Evolutionary conservation across 2,113 vertebrate genomes (phyloP).

Genomic region (Herpetotheres cachinnans): DNA sequence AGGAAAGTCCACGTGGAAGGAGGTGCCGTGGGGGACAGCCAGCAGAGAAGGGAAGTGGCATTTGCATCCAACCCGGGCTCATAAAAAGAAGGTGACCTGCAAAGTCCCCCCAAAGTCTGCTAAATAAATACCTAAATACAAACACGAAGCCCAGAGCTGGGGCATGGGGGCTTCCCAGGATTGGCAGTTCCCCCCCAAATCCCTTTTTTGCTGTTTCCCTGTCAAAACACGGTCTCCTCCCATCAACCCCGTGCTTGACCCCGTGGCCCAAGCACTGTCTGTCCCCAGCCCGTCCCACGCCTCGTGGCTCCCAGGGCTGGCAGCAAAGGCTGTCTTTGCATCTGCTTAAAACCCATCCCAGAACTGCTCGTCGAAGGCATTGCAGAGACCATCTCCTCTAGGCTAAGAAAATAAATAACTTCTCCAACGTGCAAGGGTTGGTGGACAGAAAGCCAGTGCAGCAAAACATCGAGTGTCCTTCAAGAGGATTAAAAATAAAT

Average conservation of each 20-base stretch:
- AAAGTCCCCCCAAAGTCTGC: background rate
- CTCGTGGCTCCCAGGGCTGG: background rate
- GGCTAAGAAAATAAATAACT: conserved; percentile 70
- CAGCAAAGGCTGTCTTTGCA: background rate
- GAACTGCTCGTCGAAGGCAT: background rate
- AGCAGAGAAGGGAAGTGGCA: background rate
- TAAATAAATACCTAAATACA: conserved; percentile 72
- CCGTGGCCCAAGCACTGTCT: background rate
- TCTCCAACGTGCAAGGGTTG: background rate
- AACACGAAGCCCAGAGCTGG: background rate
- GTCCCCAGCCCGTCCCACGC: background rate
- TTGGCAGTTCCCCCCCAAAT: background rate
- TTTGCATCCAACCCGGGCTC: background rate
- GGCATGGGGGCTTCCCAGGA: background rate
- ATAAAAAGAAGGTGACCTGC: background rate
- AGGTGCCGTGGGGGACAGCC: background rate
- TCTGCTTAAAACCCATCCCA: background rate
- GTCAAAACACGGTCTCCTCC: background rate
- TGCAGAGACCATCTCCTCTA: conserved; percentile 18
- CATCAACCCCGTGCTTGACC: background rate
- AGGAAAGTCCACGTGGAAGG: background rate
- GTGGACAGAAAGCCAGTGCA: background rate
- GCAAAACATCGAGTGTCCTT: conserved; percentile 26
- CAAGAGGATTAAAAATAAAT: conserved; percentile 48
- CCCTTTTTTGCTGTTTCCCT: background rate